Evolutionary conservation across 2,888 invertebrate genomes (phyloP), one percentile per base, ranked within the genome.

Genomic region (Drosophila emarginata): DNA sequence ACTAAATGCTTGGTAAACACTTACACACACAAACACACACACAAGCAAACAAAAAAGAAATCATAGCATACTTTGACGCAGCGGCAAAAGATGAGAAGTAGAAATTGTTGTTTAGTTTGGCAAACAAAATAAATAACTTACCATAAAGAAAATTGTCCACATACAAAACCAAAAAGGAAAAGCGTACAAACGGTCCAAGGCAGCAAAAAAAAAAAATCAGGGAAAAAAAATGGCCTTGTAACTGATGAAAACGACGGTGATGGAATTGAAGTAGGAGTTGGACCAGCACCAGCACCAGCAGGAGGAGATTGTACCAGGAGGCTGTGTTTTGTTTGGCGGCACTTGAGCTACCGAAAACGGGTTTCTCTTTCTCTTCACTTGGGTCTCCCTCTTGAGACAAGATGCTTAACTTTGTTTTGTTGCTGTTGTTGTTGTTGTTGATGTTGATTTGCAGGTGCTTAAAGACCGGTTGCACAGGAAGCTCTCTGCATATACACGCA

Each of bases 391-490:
- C 58, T 40, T 50, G 26, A 18, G 50, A 21, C 18, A 32, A 36
- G 15, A 36, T 26, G 51, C 39, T 58, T 57, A 23, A 36, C 54
- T 56, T 18, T 15, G 28, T 15, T 26, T 56, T 36, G 56, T 40
- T 53, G 53, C 53, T 62, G 39, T 61, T 53, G 50, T 39, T 54
- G 54, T 11, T 52, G 60, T 50, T 59, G 64, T 21, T 53, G 18
- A 18, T 56, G 70, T 52, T 71, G 73, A 50, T 60, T 59, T 67
- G 79, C 87, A 87, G 85, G 73, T 87, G 81, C 87, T 72, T 65
- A 50, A 58, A 72, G 79, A 88, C 88, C 88, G 89, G 88, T 88
- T 89, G 77, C 77, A 75, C 80, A 89, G 88, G 88, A 88, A 88
- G 87, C 84, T 79, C 45, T 45, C 45, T 45, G 32, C 23, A 18